These are phyloP conservation scores for Baronia brevicornis DNA, from an alignment of 2,888 invertebrate genomes.

Conservation along the genomic window DNA sequence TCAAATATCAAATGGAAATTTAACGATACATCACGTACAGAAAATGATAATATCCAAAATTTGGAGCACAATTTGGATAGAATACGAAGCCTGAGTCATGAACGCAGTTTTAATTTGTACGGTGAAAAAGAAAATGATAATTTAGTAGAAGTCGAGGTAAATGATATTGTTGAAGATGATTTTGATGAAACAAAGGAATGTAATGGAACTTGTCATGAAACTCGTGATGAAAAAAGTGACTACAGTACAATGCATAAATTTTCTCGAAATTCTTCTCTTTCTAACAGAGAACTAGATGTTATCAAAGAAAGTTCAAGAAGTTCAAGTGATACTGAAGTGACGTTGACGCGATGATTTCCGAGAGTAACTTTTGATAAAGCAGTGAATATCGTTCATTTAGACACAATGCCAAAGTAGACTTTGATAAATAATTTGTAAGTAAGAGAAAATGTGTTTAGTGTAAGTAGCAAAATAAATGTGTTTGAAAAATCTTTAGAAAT, in stretches of 20 bases:
- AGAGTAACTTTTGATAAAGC: slow-evolving; percentile 62
- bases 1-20: slow-evolving; percentile 70
- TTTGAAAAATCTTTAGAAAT: slow-evolving; percentile 16
- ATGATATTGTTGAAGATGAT: slow-evolving; percentile 50
- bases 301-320: slow-evolving; percentile 72
- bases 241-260: slow-evolving; percentile 57
- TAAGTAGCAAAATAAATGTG: slow-evolving; percentile 32
- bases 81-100: slow-evolving; percentile 65
- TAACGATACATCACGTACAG: slow-evolving; percentile 50
- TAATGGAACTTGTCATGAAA: slow-evolving; percentile 45
- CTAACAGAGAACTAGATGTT: slow-evolving; percentile 69
- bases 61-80: slow-evolving; percentile 69
- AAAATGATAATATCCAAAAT: slow-evolving; percentile 55
- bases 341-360: slow-evolving; percentile 71
- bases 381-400: slow-evolving; percentile 60
- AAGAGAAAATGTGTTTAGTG: slow-evolving; percentile 26
- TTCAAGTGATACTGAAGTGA: slow-evolving; percentile 72
- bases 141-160: slow-evolving; percentile 66
- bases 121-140: slow-evolving; percentile 55
- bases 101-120: slow-evolving; percentile 52
- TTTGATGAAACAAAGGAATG: slow-evolving; percentile 57
- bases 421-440: slow-evolving; percentile 32
- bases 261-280: slow-evolving; percentile 64
- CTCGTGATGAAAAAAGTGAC: slow-evolving; percentile 62
- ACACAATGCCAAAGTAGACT: slow-evolving; percentile 43